phyloP scores from a whole-genome alignment of 2,888 invertebrate species.

The Gortyna flavago region DNA sequence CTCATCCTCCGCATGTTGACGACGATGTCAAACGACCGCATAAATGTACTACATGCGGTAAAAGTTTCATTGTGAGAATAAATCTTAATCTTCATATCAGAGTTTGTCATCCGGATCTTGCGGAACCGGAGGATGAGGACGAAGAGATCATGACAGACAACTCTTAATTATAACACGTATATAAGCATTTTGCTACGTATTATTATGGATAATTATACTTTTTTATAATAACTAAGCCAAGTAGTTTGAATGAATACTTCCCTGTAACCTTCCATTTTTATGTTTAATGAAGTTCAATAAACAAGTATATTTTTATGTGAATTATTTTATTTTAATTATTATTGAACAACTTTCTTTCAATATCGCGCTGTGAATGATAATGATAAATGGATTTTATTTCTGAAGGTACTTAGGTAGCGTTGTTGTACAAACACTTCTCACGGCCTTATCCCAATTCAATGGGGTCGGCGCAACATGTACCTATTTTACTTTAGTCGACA shows the following conservation, averaged over 20 bases:
- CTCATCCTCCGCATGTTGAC: conserved; percentile 81
- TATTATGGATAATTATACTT: conserved; percentile 80
- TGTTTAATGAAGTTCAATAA: conserved; percentile 44
- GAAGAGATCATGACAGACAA: conserved; percentile 88
- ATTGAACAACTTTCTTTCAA: not conserved
- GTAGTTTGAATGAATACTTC: conserved; percentile 50
- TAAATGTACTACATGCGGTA: conserved; percentile 86
- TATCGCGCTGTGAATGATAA: not conserved
- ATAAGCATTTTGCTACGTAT: conserved; percentile 77
- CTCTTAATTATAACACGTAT: conserved; percentile 76
- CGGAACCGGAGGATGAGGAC: conserved; percentile 86
- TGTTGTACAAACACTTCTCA: not conserved
- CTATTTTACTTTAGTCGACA: too few species aligned
- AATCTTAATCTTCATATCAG: conserved; percentile 86
- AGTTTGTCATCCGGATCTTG: conserved; percentile 87
- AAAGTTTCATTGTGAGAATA: conserved; percentile 87
- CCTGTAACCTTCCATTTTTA: conserved; percentile 62
- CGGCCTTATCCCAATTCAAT: not conserved
- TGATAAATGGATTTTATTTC: not conserved
- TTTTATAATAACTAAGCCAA: conserved; percentile 79
- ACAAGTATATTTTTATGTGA: conserved; percentile 53
- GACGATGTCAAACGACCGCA: conserved; percentile 87
- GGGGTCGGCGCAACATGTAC: not conserved
- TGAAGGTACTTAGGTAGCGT: too few species aligned
- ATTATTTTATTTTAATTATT: conserved; percentile 44